These are phyloP conservation scores for Ophion obscuratus DNA, from an alignment of 2,888 invertebrate genomes.

Conservation along the genomic window DNA sequence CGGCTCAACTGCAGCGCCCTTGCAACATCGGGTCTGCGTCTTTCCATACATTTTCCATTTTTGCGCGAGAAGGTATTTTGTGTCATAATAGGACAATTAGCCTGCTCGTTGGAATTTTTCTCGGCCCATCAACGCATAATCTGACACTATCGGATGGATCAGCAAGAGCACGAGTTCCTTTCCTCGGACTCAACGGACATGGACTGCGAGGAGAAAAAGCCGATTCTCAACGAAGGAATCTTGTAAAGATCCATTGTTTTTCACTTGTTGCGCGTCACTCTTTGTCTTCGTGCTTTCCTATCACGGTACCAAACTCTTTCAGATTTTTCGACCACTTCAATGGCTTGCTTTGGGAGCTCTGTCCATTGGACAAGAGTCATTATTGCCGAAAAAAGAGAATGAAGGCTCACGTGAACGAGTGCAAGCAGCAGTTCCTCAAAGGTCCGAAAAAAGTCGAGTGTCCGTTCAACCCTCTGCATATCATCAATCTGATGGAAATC, in stretches of 20 bases:
- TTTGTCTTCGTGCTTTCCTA: not conserved
- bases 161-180: not conserved
- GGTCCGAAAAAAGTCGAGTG: constrained; percentile 58
- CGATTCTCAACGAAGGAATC: constrained; percentile 18
- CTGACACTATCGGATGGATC: not conserved
- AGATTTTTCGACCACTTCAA: constrained; percentile 40
- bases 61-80: not conserved
- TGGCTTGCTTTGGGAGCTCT: constrained; percentile 50
- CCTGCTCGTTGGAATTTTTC: not conserved
- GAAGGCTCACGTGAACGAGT: constrained; percentile 36
- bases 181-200: not conserved
- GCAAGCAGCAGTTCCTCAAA: constrained; percentile 41
- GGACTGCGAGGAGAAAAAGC: constrained; percentile 31
- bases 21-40: not conserved
- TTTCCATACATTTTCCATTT: not conserved
- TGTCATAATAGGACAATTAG: not conserved
- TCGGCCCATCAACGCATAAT: not conserved
- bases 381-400: constrained; percentile 35
- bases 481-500: constrained; percentile 61
- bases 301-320: not conserved
- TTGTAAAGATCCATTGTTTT: constrained; percentile 8
- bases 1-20: not conserved
- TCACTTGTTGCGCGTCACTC: not conserved
- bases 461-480: constrained; percentile 55
- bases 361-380: constrained; percentile 43